Conservation (phyloP, 2,113 vertebrate species). For the Ancistrus triradiatus region DNA sequence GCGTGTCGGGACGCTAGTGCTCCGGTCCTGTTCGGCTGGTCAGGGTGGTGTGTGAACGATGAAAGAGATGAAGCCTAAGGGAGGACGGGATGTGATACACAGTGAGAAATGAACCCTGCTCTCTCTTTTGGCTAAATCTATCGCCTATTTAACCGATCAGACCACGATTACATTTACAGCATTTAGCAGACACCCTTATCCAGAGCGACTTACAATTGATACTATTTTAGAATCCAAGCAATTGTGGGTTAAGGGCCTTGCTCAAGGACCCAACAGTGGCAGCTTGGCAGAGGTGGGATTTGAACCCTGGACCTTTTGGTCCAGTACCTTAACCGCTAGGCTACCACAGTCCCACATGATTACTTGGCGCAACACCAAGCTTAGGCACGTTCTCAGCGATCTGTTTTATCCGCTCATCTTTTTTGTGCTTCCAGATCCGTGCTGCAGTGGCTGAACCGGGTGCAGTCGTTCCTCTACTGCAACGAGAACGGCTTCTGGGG, state of each 20-base stretch:
- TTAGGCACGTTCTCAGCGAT: constrained; percentile 21
- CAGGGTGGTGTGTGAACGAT: constrained; percentile 62
- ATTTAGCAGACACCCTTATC: too few species aligned
- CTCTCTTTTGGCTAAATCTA: constrained; percentile 41
- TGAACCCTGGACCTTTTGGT: too few species aligned
- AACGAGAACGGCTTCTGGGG: constrained; percentile 99
- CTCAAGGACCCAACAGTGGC: too few species aligned
- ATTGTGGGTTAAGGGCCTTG: too few species aligned
- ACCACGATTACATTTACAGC: too few species aligned
- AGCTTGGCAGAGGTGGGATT: too few species aligned
- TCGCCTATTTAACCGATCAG: constrained; percentile 42
- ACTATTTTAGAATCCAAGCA: too few species aligned
- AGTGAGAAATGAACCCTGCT: constrained; percentile 50
- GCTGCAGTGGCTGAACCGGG: constrained; percentile 95
- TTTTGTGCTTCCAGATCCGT: constrained; percentile 78
- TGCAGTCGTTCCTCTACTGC: constrained; percentile 98
- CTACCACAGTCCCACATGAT: constrained; percentile 15
- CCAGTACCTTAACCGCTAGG: too few species aligned
- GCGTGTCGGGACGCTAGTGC: constrained; percentile 61
- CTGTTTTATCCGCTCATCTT: constrained; percentile 23
- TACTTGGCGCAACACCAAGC: constrained; percentile 19
- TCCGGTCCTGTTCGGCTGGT: constrained; percentile 32
- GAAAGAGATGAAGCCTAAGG: too few species aligned
- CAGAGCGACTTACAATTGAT: too few species aligned
- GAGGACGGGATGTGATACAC: constrained; percentile 39